Conservation (phyloP, 2,113 vertebrate genomes). For the Albula glossodonta region DNA sequence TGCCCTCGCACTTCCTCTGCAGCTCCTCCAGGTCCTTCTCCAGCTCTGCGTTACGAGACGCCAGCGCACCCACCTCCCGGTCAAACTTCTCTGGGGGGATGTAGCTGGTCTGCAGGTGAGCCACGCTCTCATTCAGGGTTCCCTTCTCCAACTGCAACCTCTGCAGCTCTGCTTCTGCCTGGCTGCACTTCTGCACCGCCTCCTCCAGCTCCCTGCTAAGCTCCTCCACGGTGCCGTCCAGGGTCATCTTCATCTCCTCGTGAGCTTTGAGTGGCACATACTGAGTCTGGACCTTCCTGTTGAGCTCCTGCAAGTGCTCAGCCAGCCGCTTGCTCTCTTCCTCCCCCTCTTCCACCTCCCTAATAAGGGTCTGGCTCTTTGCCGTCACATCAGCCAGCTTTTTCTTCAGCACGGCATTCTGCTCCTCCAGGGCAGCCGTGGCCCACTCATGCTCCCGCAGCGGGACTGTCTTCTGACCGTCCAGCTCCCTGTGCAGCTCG, state of each 20-base stretch:
- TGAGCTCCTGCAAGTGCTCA: constrained; percentile 79
- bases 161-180: constrained; percentile 75
- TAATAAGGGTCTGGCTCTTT: constrained; percentile 79
- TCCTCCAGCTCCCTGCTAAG: constrained; percentile 83
- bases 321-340: constrained; percentile 74
- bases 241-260: constrained; percentile 76
- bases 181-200: constrained; percentile 68
- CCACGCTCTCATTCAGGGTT: constrained; percentile 66
- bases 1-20: constrained; percentile 63
- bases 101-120: constrained; percentile 61
- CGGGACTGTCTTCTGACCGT: constrained; percentile 57
- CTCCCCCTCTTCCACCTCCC: constrained; percentile 73
- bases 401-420: constrained; percentile 68
- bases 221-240: constrained; percentile 69
- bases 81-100: constrained; percentile 71
- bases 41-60: constrained; percentile 63
- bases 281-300: constrained; percentile 74
- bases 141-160: constrained; percentile 73
- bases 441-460: constrained; percentile 73
- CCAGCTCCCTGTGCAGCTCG: constrained; percentile 73
- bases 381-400: constrained; percentile 73
- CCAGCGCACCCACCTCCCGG: constrained; percentile 68
- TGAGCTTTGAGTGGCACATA: constrained; percentile 78
- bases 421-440: constrained; percentile 71
- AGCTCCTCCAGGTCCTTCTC: constrained; percentile 71